Percentiles rank a stretch among this genome's conserved stretches.
Evolutionary conservation across 2,888 invertebrate genomes (phyloP).

Genomic region (Leistus spinibarbis): DNA sequence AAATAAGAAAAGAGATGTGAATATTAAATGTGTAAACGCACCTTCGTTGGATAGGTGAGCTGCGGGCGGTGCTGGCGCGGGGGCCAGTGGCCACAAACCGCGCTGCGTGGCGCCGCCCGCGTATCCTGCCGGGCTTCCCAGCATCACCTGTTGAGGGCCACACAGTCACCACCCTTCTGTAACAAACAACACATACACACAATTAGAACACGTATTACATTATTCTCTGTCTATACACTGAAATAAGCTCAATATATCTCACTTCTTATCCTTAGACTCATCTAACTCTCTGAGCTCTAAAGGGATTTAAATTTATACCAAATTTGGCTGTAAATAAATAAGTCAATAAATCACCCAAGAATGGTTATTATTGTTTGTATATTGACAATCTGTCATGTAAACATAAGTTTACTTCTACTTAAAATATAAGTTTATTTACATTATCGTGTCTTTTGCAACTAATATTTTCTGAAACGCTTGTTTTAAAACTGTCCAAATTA

Average conservation of each 20-base stretch:
- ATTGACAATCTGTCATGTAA: no score
- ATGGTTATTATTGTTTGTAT: no score
- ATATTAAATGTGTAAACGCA: conserved; percentile 47
- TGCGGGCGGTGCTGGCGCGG: conserved; percentile 56
- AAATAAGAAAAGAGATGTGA: not conserved
- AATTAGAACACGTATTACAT: not conserved
- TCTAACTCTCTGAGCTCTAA: no score
- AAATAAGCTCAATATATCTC: not conserved
- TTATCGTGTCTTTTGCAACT: no score
- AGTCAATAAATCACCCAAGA: no score
- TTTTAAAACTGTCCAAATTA: no score
- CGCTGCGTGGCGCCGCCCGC: conserved; percentile 55
- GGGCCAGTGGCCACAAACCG: conserved; percentile 60
- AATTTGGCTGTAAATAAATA: no score
- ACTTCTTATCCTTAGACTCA: no score
- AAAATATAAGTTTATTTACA: no score
- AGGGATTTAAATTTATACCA: no score
- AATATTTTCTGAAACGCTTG: no score
- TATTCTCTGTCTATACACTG: not conserved
- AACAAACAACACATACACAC: conserved; percentile 37
- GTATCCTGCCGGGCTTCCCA: conserved; percentile 57
- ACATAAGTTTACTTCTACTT: no score
- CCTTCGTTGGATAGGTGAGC: conserved; percentile 54
- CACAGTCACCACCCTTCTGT: conserved; percentile 42
- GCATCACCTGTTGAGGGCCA: conserved; percentile 49